Evolutionary conservation across 2,888 invertebrate species (phyloP).

Genomic region (Caenorhabditis sp.): DNA sequence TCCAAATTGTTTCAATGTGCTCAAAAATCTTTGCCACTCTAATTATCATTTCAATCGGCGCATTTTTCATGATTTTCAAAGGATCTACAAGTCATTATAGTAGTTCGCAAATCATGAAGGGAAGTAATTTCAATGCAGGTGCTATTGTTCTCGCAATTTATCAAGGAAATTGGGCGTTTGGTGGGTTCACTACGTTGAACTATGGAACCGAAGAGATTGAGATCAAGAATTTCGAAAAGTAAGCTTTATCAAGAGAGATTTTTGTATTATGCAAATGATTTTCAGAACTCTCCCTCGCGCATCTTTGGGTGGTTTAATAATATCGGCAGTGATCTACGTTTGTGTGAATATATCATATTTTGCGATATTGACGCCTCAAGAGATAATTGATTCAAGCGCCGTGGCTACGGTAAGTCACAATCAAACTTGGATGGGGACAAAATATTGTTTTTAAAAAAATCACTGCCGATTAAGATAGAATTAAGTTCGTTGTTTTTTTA

Average conservation of each 20-base stretch:
- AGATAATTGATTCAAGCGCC: constrained; percentile 46
- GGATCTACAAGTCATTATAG: constrained; percentile 41
- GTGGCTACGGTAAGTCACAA: constrained; percentile 48
- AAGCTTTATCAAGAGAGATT: not conserved
- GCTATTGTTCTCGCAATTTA: constrained; percentile 50
- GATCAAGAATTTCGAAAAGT: constrained; percentile 46
- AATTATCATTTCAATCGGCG: constrained; percentile 48
- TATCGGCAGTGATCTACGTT: constrained; percentile 43
- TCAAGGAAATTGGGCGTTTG: constrained; percentile 56
- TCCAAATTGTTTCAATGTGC: constrained; percentile 50
- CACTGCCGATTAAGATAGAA: too few relatives aligned
- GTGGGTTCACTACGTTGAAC: constrained; percentile 54
- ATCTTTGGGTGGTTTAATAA: constrained; percentile 43
- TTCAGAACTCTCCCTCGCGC: constrained; percentile 48
- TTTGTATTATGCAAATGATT: too few relatives aligned
- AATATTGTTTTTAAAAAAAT: too few relatives aligned
- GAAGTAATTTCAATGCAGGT: constrained; percentile 31
- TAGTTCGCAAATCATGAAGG: constrained; percentile 35
- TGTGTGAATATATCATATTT: constrained; percentile 51
- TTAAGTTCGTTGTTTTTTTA: too few relatives aligned
- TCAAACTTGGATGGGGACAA: too few relatives aligned
- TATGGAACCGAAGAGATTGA: constrained; percentile 54
- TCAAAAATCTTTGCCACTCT: constrained; percentile 45
- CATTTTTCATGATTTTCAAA: constrained; percentile 47
- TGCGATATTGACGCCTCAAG: constrained; percentile 41